Conservation (phyloP, 2,888 invertebrate genomes). For the Tuberolachnus salignus region DNA sequence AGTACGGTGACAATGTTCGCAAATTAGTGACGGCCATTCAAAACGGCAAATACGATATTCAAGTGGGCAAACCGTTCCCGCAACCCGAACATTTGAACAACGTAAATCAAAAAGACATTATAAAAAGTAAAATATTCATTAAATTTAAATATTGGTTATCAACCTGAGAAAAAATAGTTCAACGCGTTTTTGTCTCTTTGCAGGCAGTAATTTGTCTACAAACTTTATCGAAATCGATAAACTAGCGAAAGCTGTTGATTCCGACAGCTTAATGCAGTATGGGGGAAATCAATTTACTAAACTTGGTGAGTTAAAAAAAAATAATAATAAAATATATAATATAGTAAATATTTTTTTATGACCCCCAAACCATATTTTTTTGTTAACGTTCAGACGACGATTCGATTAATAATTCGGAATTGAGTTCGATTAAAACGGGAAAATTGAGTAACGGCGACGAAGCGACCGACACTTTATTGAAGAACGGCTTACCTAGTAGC, state of each 20-base stretch:
- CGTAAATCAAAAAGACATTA: slow-evolving; percentile 60
- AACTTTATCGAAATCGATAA: slow-evolving; percentile 49
- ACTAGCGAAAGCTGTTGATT: slow-evolving; percentile 35
- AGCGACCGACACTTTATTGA: slow-evolving; percentile 37
- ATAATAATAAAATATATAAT: not conserved
- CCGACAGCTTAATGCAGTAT: slow-evolving; percentile 48
- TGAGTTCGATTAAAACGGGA: slow-evolving; percentile 31
- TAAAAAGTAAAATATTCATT: slow-evolving; percentile 38
- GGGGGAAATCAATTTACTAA: slow-evolving; percentile 43
- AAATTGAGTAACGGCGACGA: slow-evolving; percentile 31
- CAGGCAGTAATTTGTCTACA: slow-evolving; percentile 43
- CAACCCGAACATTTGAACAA: slow-evolving; percentile 67
- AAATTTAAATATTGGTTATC: too few species aligned
- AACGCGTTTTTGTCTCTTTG: not conserved
- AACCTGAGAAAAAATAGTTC: too few species aligned
- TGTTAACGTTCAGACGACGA: slow-evolving; percentile 4
- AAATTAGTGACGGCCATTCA: slow-evolving; percentile 84
- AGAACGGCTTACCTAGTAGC: slow-evolving; percentile 48
- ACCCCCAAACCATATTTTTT: not conserved
- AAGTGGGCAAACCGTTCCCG: slow-evolving; percentile 74
- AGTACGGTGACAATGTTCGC: slow-evolving; percentile 89
- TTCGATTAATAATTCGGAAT: slow-evolving; percentile 1
- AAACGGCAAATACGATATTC: slow-evolving; percentile 82
- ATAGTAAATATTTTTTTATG: not conserved
- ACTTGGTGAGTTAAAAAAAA: slow-evolving; percentile 7